These are phyloP conservation scores for Chesias legatella DNA, from an alignment of 2,888 invertebrate species.

Conservation along the genomic window DNA sequence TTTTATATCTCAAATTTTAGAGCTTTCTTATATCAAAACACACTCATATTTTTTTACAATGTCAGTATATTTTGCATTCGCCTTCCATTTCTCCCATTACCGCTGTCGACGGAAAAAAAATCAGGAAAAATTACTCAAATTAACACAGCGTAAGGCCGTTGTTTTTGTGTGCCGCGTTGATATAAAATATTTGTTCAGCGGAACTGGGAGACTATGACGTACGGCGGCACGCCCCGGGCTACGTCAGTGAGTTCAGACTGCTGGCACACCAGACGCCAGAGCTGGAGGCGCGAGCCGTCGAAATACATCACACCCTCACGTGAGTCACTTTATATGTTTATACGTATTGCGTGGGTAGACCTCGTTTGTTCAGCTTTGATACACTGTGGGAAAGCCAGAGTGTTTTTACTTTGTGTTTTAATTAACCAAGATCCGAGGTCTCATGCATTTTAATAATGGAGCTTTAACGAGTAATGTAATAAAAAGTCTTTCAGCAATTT, in stretches of 20 bases:
- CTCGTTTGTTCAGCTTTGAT: background rate
- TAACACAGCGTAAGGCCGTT: constrained; percentile 16
- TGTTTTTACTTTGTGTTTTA: background rate
- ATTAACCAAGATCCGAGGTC: background rate
- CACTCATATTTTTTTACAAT: background rate
- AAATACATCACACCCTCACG: constrained; percentile 93
- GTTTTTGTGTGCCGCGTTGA: constrained; percentile 17
- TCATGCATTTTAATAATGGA: too few species aligned
- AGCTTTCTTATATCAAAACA: too few species aligned
- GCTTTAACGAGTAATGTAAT: too few species aligned
- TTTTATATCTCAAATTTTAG: too few species aligned
- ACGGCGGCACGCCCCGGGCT: constrained; percentile 91
- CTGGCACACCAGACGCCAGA: constrained; percentile 95
- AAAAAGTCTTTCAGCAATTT: too few species aligned
- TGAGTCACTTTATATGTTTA: constrained; percentile 66
- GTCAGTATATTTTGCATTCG: constrained; percentile 11
- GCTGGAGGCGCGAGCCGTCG: constrained; percentile 91
- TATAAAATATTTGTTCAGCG: constrained; percentile 78
- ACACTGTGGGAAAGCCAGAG: background rate
- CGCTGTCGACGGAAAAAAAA: constrained; percentile 16
- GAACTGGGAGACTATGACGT: constrained; percentile 97
- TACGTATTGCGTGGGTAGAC: background rate
- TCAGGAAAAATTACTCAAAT: constrained; percentile 17
- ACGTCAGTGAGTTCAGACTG: constrained; percentile 96
- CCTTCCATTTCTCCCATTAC: constrained; percentile 16